Conservation (phyloP, 2,113 vertebrate genomes). For the Ceyx margarethae region DNA sequence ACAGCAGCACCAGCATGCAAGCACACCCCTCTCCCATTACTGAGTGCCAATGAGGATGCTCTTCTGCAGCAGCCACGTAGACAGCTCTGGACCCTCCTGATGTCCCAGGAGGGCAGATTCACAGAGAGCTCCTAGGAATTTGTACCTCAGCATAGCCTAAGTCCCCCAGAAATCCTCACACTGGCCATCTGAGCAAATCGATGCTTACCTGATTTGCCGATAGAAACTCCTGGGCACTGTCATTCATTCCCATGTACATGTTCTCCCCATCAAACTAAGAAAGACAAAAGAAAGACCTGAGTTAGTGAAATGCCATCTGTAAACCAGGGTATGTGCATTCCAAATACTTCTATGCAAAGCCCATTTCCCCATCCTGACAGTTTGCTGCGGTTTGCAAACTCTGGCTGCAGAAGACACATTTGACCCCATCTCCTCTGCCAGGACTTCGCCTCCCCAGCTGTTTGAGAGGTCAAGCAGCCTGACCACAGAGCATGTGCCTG, state of each 20-base stretch:
- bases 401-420: not conserved
- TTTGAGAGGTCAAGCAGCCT: not conserved
- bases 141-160: not conserved
- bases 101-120: not conserved
- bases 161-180: not conserved
- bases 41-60: rapidly evolving
- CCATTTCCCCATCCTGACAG: not conserved
- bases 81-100: not conserved
- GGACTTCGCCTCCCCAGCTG: rapidly evolving
- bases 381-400: not conserved
- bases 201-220: slow-evolving; percentile 90
- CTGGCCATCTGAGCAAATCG: not conserved
- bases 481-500: not conserved
- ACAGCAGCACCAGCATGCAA: not conserved
- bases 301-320: slow-evolving; percentile 19
- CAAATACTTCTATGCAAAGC: not conserved
- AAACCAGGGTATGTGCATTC: not conserved
- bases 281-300: slow-evolving; percentile 62
- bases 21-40: not conserved
- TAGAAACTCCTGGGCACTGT: slow-evolving; percentile 95
- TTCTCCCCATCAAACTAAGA: slow-evolving; percentile 99
- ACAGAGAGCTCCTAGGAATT: not conserved
- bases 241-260: slow-evolving; percentile 96
- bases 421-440: not conserved
- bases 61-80: rapidly evolving